These are phyloP conservation scores for Drosophila fuyamai DNA, from an alignment of 1,140 invertebrate species.

Conservation along the genomic window DNA sequence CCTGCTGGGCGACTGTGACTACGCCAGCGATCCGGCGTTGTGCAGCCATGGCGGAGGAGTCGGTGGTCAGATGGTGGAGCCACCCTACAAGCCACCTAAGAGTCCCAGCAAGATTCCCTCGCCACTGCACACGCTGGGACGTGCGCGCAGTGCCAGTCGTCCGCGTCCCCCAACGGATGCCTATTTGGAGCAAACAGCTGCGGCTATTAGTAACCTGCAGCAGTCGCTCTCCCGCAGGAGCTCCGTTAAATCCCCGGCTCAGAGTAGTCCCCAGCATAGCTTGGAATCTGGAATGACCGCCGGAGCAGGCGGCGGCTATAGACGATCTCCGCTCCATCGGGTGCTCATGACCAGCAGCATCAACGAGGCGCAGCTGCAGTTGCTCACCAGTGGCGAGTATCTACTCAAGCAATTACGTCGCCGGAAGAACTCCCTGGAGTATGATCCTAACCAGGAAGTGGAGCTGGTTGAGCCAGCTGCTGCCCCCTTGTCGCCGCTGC, in stretches of 20 bases:
- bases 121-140: slow-evolving; percentile 86
- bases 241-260: slow-evolving; percentile 77
- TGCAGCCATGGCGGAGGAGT: slow-evolving; percentile 57
- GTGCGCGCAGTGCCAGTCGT: slow-evolving; percentile 85
- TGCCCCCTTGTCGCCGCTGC: slow-evolving; percentile 67
- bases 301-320: slow-evolving; percentile 55
- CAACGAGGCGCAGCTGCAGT: slow-evolving; percentile 77
- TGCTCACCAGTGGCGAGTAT: slow-evolving; percentile 80
- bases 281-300: slow-evolving; percentile 51
- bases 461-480: slow-evolving; percentile 29
- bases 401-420: slow-evolving; percentile 81
- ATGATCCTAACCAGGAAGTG: slow-evolving; percentile 45
- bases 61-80: slow-evolving; percentile 30
- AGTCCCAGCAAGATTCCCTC: slow-evolving; percentile 88
- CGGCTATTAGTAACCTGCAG: slow-evolving; percentile 88
- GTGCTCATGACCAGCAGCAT: slow-evolving; percentile 83
- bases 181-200: slow-evolving; percentile 89
- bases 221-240: slow-evolving; percentile 84
- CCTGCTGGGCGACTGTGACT: slow-evolving; percentile 77
- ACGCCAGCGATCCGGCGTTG: slow-evolving; percentile 79
- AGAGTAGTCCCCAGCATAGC: slow-evolving; percentile 78
- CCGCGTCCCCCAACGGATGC: slow-evolving; percentile 74
- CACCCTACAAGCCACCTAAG: slow-evolving; percentile 86
- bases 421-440: slow-evolving; percentile 86
- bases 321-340: slow-evolving; percentile 70